Base-by-base conservation (phyloP, 2,888 invertebrate species). In the Malthinus seriepunctatus region DNA sequence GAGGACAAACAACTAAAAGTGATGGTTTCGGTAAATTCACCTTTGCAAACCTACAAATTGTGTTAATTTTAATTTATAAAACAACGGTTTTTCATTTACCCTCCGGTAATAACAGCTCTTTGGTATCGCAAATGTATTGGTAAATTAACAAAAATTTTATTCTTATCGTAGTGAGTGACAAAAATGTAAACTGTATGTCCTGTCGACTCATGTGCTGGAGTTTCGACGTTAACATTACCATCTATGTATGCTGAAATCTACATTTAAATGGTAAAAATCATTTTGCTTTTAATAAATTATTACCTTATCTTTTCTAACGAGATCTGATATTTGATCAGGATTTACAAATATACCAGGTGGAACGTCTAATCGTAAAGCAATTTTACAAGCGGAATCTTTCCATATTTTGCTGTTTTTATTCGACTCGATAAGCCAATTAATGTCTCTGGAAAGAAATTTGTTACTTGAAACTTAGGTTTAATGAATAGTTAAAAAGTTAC, bases 71-170 rank as follows among this genome's bases (percentile, higher is more conserved):
- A 1, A 11, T 14, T 11, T 33, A 23, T 11, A 0, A 23, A 6
- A 14, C 10, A 45, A 33, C 12, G 15, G 39, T 14, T 45, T 49
- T 38, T n/a, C 56, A 63, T 64, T 62, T 71, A 81, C 68, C 80
- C 80, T 57, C 81, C 79, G 56, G 76, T 73, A 38, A 79, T 76
- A 60, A 78, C 76, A 10, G 80, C 77, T 55, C 77, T 74, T 63
- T 82, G 82, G 65, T 82, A 82, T 32, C 82, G 69, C 53, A 81
- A 73, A 70, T 82, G 81, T 42, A 82, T 73, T 4, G 82, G 82
- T 42, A 82, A 63, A 11, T 67, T 71, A 9, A 80, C 61, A 10
- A 67, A 64, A n/a, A 76, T 69, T 58, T 71, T 73, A 4, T 73
- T 69, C 44, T 70, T 68, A 33, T 71, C 66, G 14, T 71, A 60